Conservation (phyloP, 2,888 invertebrate genomes). For the Sesia apiformis region DNA sequence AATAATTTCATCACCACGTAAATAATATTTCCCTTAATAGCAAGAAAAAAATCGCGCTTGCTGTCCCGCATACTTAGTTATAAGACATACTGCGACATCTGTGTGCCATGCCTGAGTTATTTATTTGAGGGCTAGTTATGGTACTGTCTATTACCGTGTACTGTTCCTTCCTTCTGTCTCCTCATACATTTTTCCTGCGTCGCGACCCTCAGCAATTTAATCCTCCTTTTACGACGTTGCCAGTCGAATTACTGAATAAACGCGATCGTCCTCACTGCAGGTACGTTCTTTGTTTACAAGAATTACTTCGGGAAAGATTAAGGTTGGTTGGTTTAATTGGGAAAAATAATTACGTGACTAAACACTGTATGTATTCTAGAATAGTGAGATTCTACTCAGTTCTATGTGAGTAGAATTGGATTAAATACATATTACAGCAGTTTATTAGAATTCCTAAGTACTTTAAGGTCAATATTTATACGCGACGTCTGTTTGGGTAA, state of each 20-base stretch:
- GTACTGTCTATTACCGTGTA: conserved; percentile 1
- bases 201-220: conserved; percentile 30
- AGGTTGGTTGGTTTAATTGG: not conserved
- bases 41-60: no score
- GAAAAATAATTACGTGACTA: not conserved
- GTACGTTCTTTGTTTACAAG: conserved; percentile 1
- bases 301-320: not conserved
- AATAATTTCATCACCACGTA: no score
- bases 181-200: conserved; percentile 34
- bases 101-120: not conserved
- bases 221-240: conserved; percentile 26
- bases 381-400: no score
- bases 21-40: no score
- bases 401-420: no score
- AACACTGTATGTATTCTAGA: no score
- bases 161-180: conserved; percentile 5
- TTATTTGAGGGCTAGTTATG: not conserved
- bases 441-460: no score
- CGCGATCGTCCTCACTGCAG: conserved; percentile 16
- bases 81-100: not conserved
- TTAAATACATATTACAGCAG: no score
- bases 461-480: no score
- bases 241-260: conserved; percentile 29
- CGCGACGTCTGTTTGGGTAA: no score
- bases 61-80: no score